A percentile compares a stretch with the other conserved stretches of the same genome.
These are phyloP conservation scores for Scaptomyza montana DNA, from an alignment of 1,140 invertebrate species.

Conservation along the genomic window DNA sequence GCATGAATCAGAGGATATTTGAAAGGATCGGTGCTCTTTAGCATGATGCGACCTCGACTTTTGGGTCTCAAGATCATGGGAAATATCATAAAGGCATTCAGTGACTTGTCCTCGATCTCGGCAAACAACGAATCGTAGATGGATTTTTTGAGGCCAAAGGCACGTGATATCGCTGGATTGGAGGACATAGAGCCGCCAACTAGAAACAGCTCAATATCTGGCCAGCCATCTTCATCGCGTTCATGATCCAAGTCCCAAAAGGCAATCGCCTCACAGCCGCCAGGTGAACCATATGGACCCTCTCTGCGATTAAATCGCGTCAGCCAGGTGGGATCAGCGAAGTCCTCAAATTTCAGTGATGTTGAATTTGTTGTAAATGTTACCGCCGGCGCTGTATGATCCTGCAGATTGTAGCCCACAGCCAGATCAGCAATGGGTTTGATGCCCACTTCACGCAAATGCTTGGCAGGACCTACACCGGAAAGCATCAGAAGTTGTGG, in stretches of 20 bases:
- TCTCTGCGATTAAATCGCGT: constrained; percentile 83
- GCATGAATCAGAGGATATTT: constrained; percentile 92
- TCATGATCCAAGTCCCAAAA: constrained; percentile 90
- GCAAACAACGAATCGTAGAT: constrained; percentile 85
- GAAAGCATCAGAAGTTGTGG: constrained; percentile 92
- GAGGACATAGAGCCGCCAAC: constrained; percentile 85
- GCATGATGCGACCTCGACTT: constrained; percentile 88
- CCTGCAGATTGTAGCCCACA: constrained; percentile 92
- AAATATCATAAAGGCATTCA: constrained; percentile 87
- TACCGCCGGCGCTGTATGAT: constrained; percentile 90
- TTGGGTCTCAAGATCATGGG: constrained; percentile 90
- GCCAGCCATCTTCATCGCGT: constrained; percentile 86
- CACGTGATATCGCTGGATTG: constrained; percentile 84
- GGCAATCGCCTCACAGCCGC: constrained; percentile 91
- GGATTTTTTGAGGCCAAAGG: constrained; percentile 86
- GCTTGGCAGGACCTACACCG: constrained; percentile 90
- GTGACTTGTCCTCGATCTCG: constrained; percentile 83
- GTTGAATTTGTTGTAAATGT: constrained; percentile 87
- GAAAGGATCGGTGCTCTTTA: constrained; percentile 88
- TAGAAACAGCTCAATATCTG: constrained; percentile 90
- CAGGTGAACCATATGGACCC: constrained; percentile 90
- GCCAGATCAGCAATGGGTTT: constrained; percentile 88
- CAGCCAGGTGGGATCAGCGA: constrained; percentile 68
- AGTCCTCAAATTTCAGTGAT: constrained; percentile 75
- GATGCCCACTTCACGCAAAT: constrained; percentile 87